Evolutionary conservation across 2,113 vertebrate genomes (phyloP).

Genomic region (Cacatua alba): DNA sequence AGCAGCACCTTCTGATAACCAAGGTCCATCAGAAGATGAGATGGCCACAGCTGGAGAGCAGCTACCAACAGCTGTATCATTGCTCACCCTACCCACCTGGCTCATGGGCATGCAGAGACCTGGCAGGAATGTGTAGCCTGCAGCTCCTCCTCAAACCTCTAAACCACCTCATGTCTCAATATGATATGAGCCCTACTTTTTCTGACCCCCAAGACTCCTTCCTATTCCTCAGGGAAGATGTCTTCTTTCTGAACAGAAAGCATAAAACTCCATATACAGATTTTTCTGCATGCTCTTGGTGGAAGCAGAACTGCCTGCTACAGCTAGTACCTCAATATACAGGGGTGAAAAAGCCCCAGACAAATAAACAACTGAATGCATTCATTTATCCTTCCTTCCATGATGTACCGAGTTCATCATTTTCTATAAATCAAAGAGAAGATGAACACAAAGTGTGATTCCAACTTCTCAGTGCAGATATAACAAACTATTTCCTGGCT

Average conservation of each 20-base stretch:
- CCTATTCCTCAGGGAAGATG: background rate
- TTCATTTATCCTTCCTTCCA: background rate
- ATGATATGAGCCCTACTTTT: background rate
- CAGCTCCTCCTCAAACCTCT: background rate
- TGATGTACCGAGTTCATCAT: background rate
- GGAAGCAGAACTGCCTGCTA: background rate
- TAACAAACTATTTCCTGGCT: background rate
- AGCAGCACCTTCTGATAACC: background rate
- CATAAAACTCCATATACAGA: background rate
- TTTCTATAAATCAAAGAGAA: background rate
- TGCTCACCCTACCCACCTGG: fast-evolving
- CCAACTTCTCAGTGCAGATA: background rate
- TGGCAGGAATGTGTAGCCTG: fast-evolving
- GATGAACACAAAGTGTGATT: background rate
- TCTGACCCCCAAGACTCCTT: background rate
- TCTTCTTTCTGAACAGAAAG: background rate
- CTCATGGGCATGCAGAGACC: fast-evolving
- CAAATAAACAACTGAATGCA: background rate
- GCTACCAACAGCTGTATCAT: background rate
- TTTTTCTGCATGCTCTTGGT: background rate
- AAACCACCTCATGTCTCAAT: too few relatives aligned
- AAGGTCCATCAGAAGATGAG: background rate
- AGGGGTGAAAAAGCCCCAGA: background rate
- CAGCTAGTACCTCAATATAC: background rate
- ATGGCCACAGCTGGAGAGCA: background rate